Base-by-base conservation (phyloP, 1,140 invertebrate genomes). In the Aricia agestis region DNA sequence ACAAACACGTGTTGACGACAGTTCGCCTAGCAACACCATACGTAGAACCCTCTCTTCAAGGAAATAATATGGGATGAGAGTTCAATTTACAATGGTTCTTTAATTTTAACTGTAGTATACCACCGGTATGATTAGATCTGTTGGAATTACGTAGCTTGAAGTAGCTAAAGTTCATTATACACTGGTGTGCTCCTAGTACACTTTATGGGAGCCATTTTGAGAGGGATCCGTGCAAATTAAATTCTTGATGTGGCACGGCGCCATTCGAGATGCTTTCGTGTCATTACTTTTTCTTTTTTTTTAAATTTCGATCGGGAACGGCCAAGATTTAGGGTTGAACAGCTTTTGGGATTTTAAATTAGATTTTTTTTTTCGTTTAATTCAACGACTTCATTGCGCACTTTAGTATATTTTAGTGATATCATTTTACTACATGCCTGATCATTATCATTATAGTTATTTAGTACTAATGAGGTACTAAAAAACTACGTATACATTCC, bases 181-280 rank as follows among this genome's bases (percentile, higher is more conserved):
- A 52, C 45, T 52, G 45, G 45, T 67, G 25, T 25, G 1, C 25
- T 25, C 3, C 25, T 36, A 59, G 0, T 31, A 45, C 6, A 36
- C 59, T 17, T 65, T 69, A 31, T 25, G 13, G n/a, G 32, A 52
- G 2, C 57, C 42, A 32, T 61, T 67, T 63, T 11, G 59, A 6
- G 59, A 25, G 59, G 59, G 59, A 63, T 25, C 18, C 10, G 59
- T 11, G 17, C 59, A 63, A 78, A 81, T 82, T 74, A 82, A 79
- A 82, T 80, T 77, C 75, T 70, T 65, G 74, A 75, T 76, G 66
- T 73, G 75, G 72, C 69, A 74, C 76, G 76, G 75, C 72, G 67
- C 68, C 73, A 76, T 72, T 74, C 59, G 72, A 82, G 79, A 80
- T 67, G 78, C 70, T 76, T 66, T 81, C 75, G 79, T 19, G 59